Conservation (phyloP, 2,113 vertebrate species). For the Pteropus alecto region DNA sequence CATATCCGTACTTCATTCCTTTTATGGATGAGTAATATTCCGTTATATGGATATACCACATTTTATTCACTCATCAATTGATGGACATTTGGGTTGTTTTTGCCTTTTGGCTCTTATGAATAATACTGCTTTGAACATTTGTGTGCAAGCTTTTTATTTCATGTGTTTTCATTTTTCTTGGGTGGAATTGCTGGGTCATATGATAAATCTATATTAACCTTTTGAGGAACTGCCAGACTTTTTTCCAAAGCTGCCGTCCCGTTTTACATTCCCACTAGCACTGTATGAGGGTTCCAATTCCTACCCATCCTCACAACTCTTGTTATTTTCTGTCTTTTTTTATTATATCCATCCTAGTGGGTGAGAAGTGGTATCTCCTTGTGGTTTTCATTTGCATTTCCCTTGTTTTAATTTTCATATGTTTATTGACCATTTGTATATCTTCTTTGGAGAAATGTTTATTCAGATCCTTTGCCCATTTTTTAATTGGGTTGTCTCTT, state of each 20-base stretch:
- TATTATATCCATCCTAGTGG: not conserved
- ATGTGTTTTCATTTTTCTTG: not conserved
- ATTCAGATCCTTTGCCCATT: not conserved
- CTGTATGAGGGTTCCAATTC: not conserved
- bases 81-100: not conserved
- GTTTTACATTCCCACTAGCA: not conserved
- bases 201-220: not conserved
- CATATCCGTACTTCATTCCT: not conserved
- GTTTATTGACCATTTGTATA: not conserved
- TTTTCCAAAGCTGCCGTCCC: not conserved
- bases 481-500: not conserved
- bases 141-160: not conserved
- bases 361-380: not conserved
- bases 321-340: not conserved
- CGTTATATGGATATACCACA: not conserved
- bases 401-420: not conserved
- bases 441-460: not conserved
- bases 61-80: not conserved
- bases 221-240: not conserved
- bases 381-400: not conserved
- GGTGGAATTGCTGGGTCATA: not conserved
- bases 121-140: not conserved
- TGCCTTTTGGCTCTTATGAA: not conserved
- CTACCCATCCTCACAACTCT: not conserved
- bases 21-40: not conserved